Percentiles rank a stretch among this genome's conserved stretches.
Evolutionary conservation across 2,113 vertebrate genomes (phyloP).

Genomic region (Cricetomys ansorgei): DNA sequence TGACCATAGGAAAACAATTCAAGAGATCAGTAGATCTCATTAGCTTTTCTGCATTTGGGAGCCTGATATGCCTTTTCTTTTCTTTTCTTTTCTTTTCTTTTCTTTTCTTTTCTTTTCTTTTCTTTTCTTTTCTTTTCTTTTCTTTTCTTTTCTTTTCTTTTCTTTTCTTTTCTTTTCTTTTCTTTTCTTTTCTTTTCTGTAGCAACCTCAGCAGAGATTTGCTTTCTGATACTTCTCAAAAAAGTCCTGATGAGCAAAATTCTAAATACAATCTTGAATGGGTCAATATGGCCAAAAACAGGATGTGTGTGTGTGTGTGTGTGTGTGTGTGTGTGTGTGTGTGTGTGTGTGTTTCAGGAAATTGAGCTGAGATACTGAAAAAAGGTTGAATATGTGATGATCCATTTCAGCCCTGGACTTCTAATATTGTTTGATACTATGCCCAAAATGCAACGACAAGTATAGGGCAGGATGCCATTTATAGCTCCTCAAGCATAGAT

Average conservation of each 20-base stretch:
- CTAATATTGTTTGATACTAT: constrained; percentile 33
- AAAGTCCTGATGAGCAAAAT: not conserved
- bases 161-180: constrained; percentile 53
- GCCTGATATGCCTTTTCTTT: not conserved
- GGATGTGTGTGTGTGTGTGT: not conserved
- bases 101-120: constrained; percentile 53
- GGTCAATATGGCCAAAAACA: not conserved
- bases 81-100: constrained; percentile 51
- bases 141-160: constrained; percentile 52
- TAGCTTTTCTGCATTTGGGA: not conserved
- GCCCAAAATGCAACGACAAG: not conserved
- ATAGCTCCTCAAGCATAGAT: not conserved
- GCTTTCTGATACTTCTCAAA: constrained; percentile 26
- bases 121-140: constrained; percentile 48
- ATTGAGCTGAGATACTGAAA: not conserved
- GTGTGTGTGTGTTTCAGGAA: not conserved
- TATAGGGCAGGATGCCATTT: not conserved
- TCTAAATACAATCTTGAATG: constrained; percentile 52
- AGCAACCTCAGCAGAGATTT: not conserved
- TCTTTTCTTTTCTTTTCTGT: constrained; percentile 51
- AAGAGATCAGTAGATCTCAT: not conserved
- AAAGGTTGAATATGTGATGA: not conserved
- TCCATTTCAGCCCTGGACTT: not conserved
- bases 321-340: not conserved
- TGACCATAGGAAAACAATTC: not conserved